A percentile compares a stretch with the other conserved stretches of the same genome.
Evolutionary conservation across 1,140 invertebrate species (phyloP).

Genomic region (Atta texana): DNA sequence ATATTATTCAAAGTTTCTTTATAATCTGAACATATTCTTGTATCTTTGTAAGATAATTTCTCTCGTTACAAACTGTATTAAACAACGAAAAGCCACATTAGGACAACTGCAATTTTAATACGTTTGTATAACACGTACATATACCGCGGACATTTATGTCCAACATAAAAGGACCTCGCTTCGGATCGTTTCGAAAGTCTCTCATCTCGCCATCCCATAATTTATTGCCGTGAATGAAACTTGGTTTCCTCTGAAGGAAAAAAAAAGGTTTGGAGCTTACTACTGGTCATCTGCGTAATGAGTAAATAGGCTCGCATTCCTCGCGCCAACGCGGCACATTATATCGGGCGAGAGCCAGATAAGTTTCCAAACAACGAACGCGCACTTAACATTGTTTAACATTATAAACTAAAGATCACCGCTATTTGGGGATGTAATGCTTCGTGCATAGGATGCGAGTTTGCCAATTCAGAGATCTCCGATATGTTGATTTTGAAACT

Average conservation of each 20-base stretch:
- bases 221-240: constrained; percentile 81
- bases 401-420: constrained; percentile 11
- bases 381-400: not conserved
- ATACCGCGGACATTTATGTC: not conserved
- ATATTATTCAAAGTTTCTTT: not conserved
- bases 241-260: constrained; percentile 64
- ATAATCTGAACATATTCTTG: not conserved
- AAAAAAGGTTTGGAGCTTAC: constrained; percentile 75
- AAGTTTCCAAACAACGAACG: constrained; percentile 61
- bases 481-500: not conserved
- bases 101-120: not conserved
- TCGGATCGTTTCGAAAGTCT: constrained; percentile 46
- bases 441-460: not conserved
- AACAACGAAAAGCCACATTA: not conserved
- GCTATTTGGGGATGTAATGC: constrained; percentile 24
- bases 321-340: constrained; percentile 78
- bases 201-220: constrained; percentile 60
- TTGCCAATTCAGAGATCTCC: not conserved
- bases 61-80: not conserved
- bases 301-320: constrained; percentile 82
- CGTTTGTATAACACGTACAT: not conserved
- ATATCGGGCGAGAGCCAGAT: constrained; percentile 77
- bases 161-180: constrained; percentile 33
- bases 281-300: constrained; percentile 83
- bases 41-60: not conserved